These are phyloP conservation scores for Drosophila cardini DNA, from an alignment of 1,140 invertebrate genomes.

Conservation along the genomic window DNA sequence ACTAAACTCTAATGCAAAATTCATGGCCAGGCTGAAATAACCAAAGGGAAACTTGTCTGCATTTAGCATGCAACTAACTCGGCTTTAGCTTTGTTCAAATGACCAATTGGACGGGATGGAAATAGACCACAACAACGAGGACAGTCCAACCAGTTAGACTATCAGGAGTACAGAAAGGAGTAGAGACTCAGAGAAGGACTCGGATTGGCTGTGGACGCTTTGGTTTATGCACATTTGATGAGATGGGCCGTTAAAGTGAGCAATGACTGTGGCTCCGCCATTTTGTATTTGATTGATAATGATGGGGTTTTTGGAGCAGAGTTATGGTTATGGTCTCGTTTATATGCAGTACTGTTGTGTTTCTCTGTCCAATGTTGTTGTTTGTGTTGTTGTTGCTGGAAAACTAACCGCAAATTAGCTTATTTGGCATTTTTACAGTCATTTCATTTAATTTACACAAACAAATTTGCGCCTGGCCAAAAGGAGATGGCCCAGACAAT, in stretches of 20 bases:
- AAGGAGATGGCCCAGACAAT: conserved; percentile 64
- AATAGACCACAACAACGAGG: conserved; percentile 62
- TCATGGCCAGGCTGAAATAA: conserved; percentile 61
- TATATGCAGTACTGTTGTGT: conserved; percentile 8
- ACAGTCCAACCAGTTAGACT: conserved; percentile 23
- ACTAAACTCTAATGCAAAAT: conserved; percentile 82
- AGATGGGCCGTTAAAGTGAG: conserved; percentile 38
- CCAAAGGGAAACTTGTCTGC: conserved; percentile 55
- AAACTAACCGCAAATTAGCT: conserved; percentile 82
- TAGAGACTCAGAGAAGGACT: not conserved
- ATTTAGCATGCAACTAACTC: conserved; percentile 67
- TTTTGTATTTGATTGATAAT: conserved; percentile 63
- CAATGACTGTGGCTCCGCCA: conserved; percentile 27
- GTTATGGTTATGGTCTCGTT: conserved; percentile 42
- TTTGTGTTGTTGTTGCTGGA: conserved; percentile 19
- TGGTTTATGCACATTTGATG: conserved; percentile 45
- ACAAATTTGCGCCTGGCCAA: conserved; percentile 81
- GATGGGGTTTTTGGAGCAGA: conserved; percentile 23
- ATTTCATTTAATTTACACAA: conserved; percentile 83
- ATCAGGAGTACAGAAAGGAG: not conserved
- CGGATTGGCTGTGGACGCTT: conserved; percentile 11
- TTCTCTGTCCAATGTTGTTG: not conserved
- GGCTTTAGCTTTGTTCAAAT: conserved; percentile 51
- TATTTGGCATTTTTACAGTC: conserved; percentile 83
- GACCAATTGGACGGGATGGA: conserved; percentile 55